A percentile compares a stretch with the other conserved stretches of the same genome.
These are phyloP conservation scores for Sphyrna mokarran DNA, from an alignment of 2,113 vertebrate genomes.

Conservation along the genomic window DNA sequence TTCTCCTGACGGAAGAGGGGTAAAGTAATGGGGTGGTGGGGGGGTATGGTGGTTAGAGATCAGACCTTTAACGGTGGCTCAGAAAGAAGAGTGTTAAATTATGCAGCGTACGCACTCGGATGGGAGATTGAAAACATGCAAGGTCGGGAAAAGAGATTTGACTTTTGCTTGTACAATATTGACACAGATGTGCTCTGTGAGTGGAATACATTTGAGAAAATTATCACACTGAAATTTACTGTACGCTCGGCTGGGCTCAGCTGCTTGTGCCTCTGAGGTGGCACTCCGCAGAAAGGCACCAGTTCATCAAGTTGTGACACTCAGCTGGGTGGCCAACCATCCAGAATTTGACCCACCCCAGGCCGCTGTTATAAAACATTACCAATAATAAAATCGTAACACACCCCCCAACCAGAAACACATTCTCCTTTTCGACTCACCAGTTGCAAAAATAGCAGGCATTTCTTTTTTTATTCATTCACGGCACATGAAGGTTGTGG, in stretches of 20 bases:
- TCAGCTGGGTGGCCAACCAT: no score
- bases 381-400: neutral
- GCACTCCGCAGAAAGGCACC: neutral
- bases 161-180: neutral
- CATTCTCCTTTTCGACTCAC: no score
- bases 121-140: neutral
- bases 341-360: no score
- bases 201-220: neutral
- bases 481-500: no score
- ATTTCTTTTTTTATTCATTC: no score
- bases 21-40: accelerated
- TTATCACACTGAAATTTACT: neutral
- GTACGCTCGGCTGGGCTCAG: neutral
- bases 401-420: accelerated
- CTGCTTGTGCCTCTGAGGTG: neutral
- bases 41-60: neutral
- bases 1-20: neutral
- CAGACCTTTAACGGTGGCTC: neutral
- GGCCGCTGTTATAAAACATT: no score
- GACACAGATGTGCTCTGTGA: neutral
- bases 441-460: no score
- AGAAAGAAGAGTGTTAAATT: neutral
- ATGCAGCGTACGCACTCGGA: neutral
- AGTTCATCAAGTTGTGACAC: no score
- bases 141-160: neutral